Evolutionary conservation across 2,888 invertebrate genomes (phyloP).

Genomic region (Drosophila pegasa): DNA sequence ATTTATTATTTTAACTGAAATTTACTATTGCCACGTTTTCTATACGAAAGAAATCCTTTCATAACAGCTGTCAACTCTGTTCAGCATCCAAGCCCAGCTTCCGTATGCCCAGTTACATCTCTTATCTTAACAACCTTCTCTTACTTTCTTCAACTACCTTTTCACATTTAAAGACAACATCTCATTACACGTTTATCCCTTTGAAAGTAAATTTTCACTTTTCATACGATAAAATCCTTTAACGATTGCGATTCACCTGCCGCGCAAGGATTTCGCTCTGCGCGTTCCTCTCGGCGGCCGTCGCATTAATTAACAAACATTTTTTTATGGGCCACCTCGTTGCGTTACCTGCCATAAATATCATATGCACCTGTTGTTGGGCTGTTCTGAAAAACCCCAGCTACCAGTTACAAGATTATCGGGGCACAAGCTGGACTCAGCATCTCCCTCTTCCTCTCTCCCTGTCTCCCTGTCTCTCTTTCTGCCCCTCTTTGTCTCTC

Average conservation of each 20-base stretch:
- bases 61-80: background rate
- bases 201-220: constrained; percentile 21
- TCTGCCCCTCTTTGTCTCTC: background rate
- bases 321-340: constrained; percentile 36
- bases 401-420: constrained; percentile 58
- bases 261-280: constrained; percentile 25
- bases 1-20: background rate
- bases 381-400: constrained; percentile 43
- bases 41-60: background rate
- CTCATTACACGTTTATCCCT: background rate
- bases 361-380: constrained; percentile 72
- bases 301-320: constrained; percentile 43
- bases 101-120: background rate
- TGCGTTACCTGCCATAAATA: constrained; percentile 50
- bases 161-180: background rate
- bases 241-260: constrained; percentile 9
- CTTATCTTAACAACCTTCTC: background rate
- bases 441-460: background rate
- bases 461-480: background rate
- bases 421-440: background rate
- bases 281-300: background rate
- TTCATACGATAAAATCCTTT: constrained; percentile 1
- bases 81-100: background rate
- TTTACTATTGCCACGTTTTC: background rate
- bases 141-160: background rate